Conservation (phyloP, 2,888 invertebrate species). For the Agriopis aurantiaria region DNA sequence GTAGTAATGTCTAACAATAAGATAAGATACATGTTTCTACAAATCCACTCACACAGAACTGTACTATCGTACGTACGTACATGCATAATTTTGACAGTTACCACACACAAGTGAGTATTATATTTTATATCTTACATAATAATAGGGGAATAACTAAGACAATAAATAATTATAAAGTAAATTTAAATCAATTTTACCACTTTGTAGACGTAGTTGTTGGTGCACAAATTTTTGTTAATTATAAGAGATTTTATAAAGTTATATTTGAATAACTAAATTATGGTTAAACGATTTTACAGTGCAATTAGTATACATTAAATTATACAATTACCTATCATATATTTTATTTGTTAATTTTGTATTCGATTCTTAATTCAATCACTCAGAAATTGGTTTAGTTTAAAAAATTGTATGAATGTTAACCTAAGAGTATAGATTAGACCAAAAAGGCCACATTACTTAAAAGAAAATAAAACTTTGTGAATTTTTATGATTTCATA, state of each 20-base stretch:
- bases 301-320: constrained; percentile 50
- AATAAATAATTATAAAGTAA: constrained; percentile 42
- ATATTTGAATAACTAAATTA: constrained; percentile 31
- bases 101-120: constrained; percentile 22
- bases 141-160: constrained; percentile 28
- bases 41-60: constrained; percentile 11
- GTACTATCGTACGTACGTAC: constrained; percentile 11
- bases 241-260: constrained; percentile 55
- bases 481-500: no score
- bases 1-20: constrained; percentile 41
- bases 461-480: no score
- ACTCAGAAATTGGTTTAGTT: neutral
- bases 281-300: constrained; percentile 48
- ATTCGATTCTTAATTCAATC: neutral
- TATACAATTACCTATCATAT: constrained; percentile 4
- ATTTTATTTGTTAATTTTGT: constrained; percentile 1
- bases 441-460: no score
- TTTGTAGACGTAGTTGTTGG: constrained; percentile 79
- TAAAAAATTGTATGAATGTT: neutral
- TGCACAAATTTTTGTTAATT: constrained; percentile 76
- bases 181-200: constrained; percentile 61
- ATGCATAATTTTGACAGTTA: constrained; percentile 3
- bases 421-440: no score
- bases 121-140: no score
- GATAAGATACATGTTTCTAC: constrained; percentile 17